A percentile compares a stretch with the other conserved stretches of the same genome.
Evolutionary conservation across 2,113 vertebrate species (phyloP).

Genomic region (Erythrolamprus reginae): DNA sequence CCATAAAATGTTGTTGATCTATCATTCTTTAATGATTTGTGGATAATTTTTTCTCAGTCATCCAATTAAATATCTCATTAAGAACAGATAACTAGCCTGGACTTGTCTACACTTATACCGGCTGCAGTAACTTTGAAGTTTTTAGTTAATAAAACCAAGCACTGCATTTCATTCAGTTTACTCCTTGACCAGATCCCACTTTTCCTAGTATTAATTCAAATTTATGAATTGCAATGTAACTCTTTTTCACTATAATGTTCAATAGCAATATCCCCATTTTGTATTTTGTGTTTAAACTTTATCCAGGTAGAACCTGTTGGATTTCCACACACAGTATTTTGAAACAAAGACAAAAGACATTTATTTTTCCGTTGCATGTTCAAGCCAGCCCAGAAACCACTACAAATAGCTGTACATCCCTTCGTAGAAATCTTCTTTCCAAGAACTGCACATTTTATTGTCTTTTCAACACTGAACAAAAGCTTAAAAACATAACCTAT

Average conservation of each 20-base stretch:
- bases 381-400: not conserved
- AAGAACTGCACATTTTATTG: not conserved
- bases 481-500: not conserved
- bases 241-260: slow-evolving; percentile 18
- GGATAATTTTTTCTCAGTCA: not conserved
- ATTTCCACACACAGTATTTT: not conserved
- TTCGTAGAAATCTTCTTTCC: not conserved
- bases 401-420: not conserved
- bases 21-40: rapidly evolving
- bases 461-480: not conserved
- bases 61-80: not conserved
- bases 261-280: not conserved
- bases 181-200: not conserved
- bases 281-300: not conserved
- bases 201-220: slow-evolving; percentile 36
- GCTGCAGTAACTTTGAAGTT: not conserved
- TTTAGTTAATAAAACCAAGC: not conserved
- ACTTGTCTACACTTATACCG: rapidly evolving
- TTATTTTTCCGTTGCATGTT: no score
- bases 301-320: not conserved
- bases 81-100: not conserved
- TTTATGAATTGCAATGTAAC: slow-evolving; percentile 15
- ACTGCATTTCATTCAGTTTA: not conserved
- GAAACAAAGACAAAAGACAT: not conserved
- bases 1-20: not conserved